Evolutionary conservation across 1,140 invertebrate species (phyloP), one percentile per base, ranked within the genome.

Genomic region (Neelides sp.): DNA sequence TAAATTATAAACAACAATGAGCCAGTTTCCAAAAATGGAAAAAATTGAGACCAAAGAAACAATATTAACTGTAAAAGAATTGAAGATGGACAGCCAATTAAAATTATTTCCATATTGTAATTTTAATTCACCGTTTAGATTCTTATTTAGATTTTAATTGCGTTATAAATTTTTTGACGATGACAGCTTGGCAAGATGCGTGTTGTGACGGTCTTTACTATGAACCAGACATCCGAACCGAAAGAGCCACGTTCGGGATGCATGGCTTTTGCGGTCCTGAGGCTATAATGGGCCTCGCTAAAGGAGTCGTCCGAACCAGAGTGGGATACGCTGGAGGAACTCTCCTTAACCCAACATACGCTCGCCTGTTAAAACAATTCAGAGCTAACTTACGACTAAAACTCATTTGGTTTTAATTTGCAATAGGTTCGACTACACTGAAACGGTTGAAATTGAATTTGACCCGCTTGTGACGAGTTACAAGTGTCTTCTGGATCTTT

Each of bases 231-330:
- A 34, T 62, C 10, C 53, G 61, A 10, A 64, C 57, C 2, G 71
- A 76, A 54, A 69, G 70, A 46, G 90, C 90, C 1, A 92, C 88
- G 1, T 91, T 95, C 66, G 89, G 85, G 4, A 89, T 96, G 86
- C 87, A 88, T 36, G 96, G 92, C 68, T 97, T 97, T 68, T 96
- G 91, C 91, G 85, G 84, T n/a, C 83, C 85, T 17, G 92, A 96
- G 65, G 83, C 85, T 0, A 69, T 88, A 40, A 95, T 90, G 68
- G 92, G 91, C 2, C 83, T 78, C 34, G 79, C 79, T 27, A 71
- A 69, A 2, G 93, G 93, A 4, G 84, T 97, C 13, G 66, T 92
- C 22, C 74, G 83, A 26, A 96, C 92, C n/a, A 74, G 83, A n/a
- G 58, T 58, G 10, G 56, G 57, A 2, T 61, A 54, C 35, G 51